Base-by-base conservation (phyloP, 1,140 invertebrate species). In the Nebria ingens region DNA sequence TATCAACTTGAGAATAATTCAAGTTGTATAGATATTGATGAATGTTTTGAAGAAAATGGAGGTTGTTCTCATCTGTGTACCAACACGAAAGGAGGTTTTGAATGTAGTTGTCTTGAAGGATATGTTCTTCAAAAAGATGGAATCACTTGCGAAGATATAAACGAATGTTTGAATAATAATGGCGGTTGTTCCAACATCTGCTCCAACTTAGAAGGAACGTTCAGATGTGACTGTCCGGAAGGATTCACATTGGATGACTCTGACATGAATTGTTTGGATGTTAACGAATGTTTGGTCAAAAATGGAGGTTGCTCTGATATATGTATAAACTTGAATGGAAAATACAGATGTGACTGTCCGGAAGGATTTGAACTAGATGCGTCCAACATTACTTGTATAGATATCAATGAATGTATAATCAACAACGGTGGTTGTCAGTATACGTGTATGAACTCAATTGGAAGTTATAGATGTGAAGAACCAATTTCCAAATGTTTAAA, bases 131-230 rank as follows among this genome's bases (percentile, higher is more conserved):
- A n/a, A 9, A n/a, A 6, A 9, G 25, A 34, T 34, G 25, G 25
- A 9, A n/a, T 34, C 25, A 6, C 54, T 51, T 81, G 79, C 61
- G 51, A 54, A 62, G 85, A 89, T 69, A 75, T 86, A 56, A 77
- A 89, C 62, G 85, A 87, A 67, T 88, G 86, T 67, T 61, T 63
- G 4, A 62, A 70, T 2, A 73, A 77, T 59, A 85, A 85, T 65
- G 84, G 82, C 0, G 82, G 80, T 0, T 87, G 85, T 65, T 77
- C 77, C 34, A 79, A 82, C 59, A 68, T 77, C 3, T 88, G 85
- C 67, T 72, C 81, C 52, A 87, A 87, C 62, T 78, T 79, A 9
- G 75, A 79, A 12, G 85, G 85, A 23, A 79, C 72, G 20, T 80
- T 59, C 34, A 52, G 64, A 55, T 88, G 77, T 52, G 21, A 55